phyloP scores from a whole-genome alignment of 2,113 vertebrate genomes.

The Talpa occidentalis region DNA sequence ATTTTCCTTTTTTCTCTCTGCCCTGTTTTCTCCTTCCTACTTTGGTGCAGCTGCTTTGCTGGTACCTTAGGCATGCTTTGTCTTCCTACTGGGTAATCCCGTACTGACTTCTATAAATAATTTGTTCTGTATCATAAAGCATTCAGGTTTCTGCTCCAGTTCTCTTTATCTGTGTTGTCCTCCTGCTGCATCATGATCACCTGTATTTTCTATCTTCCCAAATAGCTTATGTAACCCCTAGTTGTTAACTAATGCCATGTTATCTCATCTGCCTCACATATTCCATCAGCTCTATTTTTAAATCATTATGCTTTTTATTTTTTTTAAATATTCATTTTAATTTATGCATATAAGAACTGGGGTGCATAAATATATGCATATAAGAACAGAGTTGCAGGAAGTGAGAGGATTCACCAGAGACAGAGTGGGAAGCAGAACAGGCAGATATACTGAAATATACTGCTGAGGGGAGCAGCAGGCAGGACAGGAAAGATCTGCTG shows the following conservation, averaged over 20 bases:
- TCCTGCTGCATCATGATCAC: background rate
- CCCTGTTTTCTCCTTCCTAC: background rate
- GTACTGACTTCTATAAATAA: conserved; percentile 58
- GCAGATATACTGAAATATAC: too few relatives aligned
- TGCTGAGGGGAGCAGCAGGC: too few relatives aligned
- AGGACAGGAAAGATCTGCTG: too few relatives aligned
- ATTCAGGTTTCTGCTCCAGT: conserved; percentile 67
- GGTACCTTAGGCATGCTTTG: background rate
- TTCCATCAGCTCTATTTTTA: conserved; percentile 7
- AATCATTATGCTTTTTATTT: background rate
- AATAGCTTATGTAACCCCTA: background rate
- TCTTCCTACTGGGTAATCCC: background rate
- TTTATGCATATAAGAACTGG: too few relatives aligned
- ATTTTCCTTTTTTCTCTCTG: background rate
- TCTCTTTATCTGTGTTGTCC: conserved; percentile 37
- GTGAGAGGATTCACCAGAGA: too few relatives aligned
- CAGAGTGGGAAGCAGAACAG: too few relatives aligned
- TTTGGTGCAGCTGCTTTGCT: conserved; percentile 25
- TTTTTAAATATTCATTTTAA: background rate
- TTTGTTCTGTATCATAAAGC: conserved; percentile 70
- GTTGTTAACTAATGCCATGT: background rate
- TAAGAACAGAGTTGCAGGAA: too few relatives aligned
- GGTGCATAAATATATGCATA: too few relatives aligned
- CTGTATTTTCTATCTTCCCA: background rate
- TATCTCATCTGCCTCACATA: background rate